A percentile compares a stretch with the other conserved stretches of the same genome.
phyloP scores from a whole-genome alignment of 2,797 vertebrate genomes.

The Myoxocephalus aenaeus region DNA sequence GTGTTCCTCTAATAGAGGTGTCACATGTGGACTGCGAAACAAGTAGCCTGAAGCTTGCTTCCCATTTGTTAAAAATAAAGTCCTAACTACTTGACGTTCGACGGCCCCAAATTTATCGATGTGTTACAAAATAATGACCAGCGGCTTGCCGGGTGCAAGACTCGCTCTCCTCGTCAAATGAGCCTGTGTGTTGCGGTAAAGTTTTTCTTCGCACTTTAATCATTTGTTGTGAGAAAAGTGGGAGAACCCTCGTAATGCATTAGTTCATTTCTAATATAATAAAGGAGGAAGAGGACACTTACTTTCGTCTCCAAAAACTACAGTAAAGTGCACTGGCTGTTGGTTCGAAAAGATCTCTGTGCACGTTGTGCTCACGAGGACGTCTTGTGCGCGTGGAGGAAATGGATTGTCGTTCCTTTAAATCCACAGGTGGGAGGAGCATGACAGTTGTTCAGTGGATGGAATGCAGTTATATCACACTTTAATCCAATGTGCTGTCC shows the following conservation, averaged over 20 bases:
- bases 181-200: slow-evolving; percentile 50
- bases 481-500: neutral
- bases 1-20: slow-evolving; percentile 78
- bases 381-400: neutral
- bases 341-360: neutral
- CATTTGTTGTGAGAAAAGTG: slow-evolving; percentile 43
- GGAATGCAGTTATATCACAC: too few species aligned
- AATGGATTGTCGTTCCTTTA: neutral
- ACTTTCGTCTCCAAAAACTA: neutral
- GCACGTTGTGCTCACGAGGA: neutral
- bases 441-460: neutral
- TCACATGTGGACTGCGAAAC: slow-evolving; percentile 72
- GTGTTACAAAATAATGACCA: slow-evolving; percentile 82
- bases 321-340: neutral
- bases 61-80: slow-evolving; percentile 79
- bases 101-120: slow-evolving; percentile 69
- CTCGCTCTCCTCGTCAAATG: slow-evolving; percentile 54
- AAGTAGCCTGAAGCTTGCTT: slow-evolving; percentile 66
- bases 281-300: neutral
- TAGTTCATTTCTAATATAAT: slow-evolving; percentile 15
- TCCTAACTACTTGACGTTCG: slow-evolving; percentile 71
- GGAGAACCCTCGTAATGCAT: slow-evolving; percentile 11
- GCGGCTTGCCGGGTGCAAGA: slow-evolving; percentile 34
- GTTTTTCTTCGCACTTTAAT: slow-evolving; percentile 58
- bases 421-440: neutral